phyloP scores from a whole-genome alignment of 2,888 invertebrate genomes.

The Meiosimyza decipiens region DNA sequence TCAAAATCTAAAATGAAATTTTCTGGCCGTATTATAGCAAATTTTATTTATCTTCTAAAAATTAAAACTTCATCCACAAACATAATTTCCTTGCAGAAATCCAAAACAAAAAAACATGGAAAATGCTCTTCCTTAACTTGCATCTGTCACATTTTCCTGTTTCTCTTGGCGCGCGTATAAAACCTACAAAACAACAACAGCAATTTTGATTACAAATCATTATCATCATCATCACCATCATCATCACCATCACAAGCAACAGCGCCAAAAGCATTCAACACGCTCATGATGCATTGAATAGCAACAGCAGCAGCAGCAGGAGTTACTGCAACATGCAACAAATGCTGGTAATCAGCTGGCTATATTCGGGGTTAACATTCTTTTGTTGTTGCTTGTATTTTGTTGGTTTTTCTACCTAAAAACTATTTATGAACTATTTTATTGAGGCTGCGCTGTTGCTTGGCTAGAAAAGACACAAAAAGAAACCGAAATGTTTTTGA shows the following conservation, averaged over 20 bases:
- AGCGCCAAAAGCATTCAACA: not conserved
- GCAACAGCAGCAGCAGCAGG: not conserved
- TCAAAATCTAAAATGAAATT: too few species aligned
- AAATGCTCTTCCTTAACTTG: not conserved
- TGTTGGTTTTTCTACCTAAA: too few species aligned
- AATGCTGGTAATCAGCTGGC: not conserved
- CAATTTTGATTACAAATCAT: not conserved
- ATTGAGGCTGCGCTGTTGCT: too few species aligned
- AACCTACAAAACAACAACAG: slow-evolving; percentile 6
- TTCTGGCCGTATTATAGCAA: too few species aligned
- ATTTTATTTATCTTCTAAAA: too few species aligned
- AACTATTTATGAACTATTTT: too few species aligned
- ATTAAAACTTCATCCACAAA: too few species aligned
- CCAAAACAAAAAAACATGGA: too few species aligned
- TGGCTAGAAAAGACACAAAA: too few species aligned
- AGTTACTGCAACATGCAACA: not conserved
- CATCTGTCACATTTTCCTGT: slow-evolving; percentile 31
- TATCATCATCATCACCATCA: not conserved
- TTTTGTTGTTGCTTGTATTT: not conserved
- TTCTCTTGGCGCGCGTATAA: slow-evolving; percentile 18
- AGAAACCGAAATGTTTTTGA: too few species aligned
- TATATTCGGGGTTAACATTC: not conserved
- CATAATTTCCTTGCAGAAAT: too few species aligned
- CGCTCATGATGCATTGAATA: not conserved
- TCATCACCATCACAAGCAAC: not conserved